Evolutionary conservation across 2,113 vertebrate species (phyloP).

Genomic region (Bujurquina vittata): DNA sequence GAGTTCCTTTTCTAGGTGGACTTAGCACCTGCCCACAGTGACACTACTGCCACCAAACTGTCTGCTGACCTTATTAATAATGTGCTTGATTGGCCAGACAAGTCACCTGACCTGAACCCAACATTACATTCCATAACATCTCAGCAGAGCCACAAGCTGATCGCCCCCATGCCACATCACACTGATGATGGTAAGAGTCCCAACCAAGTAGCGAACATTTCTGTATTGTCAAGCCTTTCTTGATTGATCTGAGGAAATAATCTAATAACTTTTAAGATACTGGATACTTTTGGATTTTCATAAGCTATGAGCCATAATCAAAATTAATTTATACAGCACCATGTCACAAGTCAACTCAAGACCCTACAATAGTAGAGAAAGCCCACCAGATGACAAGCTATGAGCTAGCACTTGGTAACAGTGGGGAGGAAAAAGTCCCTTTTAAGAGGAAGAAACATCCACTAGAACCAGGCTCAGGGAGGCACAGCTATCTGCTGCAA

Average conservation of each 20-base stretch:
- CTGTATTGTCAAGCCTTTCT: too few relatives aligned
- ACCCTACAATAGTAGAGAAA: neutral
- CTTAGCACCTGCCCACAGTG: neutral
- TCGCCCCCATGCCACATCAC: neutral
- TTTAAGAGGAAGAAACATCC: neutral
- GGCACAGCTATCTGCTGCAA: neutral
- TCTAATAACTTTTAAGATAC: neutral
- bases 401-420: neutral
- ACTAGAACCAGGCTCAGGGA: neutral
- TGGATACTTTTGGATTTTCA: neutral
- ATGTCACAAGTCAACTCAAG: neutral
- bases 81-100: neutral
- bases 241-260: too few relatives aligned
- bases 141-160: neutral
- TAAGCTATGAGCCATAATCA: neutral
- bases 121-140: too few relatives aligned
- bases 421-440: neutral
- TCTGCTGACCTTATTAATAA: neutral
- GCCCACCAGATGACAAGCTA: fast-evolving
- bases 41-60: neutral
- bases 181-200: neutral
- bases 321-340: fast-evolving
- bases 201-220: neutral
- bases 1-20: too few relatives aligned
- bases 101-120: neutral